Conservation (phyloP, 2,113 vertebrate genomes). For the Seriola aureovittata region DNA sequence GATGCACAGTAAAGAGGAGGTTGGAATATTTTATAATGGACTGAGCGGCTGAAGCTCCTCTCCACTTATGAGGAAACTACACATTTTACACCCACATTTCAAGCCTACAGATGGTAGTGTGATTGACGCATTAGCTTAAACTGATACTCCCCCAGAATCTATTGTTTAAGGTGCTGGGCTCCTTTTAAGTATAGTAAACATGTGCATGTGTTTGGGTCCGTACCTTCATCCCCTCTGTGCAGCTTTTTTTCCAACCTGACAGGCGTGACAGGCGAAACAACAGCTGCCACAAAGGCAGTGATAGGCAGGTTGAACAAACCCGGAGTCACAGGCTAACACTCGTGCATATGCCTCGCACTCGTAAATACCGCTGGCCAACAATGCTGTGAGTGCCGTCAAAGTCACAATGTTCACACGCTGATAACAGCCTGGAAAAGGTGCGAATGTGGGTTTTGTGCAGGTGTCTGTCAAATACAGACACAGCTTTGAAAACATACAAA, state of each 20-base stretch:
- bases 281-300: conserved; percentile 23
- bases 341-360: conserved; percentile 40
- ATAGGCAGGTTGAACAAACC: background rate
- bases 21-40: too few species aligned
- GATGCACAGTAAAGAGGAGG: too few species aligned
- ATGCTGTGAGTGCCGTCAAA: background rate
- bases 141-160: too few species aligned
- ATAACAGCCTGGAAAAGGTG: conserved; percentile 3
- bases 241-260: conserved; percentile 1
- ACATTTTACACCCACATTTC: too few species aligned
- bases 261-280: background rate
- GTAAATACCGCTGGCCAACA: conserved; percentile 20
- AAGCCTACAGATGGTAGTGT: background rate
- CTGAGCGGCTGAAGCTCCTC: too few species aligned
- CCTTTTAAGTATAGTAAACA: background rate
- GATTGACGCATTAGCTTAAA: too few species aligned
- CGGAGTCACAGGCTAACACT: conserved; percentile 7
- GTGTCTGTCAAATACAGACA: conserved; percentile 42
- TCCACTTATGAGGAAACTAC: too few species aligned
- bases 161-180: background rate
- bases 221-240: background rate
- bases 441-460: conserved; percentile 39
- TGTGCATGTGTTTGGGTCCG: background rate
- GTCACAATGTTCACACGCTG: conserved; percentile 14
- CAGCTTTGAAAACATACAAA: conserved; percentile 12